phyloP scores from a whole-genome alignment of 2,888 invertebrate genomes.

The Keiferia lycopersicella region DNA sequence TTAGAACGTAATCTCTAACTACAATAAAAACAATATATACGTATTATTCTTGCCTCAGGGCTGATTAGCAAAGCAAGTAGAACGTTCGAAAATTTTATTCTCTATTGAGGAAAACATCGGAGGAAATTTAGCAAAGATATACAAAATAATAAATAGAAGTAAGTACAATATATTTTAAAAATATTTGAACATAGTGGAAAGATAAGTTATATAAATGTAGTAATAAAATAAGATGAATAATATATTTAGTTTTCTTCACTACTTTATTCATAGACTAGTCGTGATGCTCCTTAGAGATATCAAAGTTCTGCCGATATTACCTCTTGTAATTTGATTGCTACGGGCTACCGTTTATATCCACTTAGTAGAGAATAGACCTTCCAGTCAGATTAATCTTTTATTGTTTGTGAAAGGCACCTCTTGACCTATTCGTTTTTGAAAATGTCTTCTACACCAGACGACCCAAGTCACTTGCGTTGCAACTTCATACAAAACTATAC shows the following conservation, averaged over 20 bases:
- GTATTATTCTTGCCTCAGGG: not conserved
- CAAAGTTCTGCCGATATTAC: conserved; percentile 5
- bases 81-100: not conserved
- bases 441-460: too few species aligned
- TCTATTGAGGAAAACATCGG: not conserved
- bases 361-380: not conserved
- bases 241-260: not conserved
- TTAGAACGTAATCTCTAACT: not conserved
- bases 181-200: not conserved
- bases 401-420: not conserved
- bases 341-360: conserved; percentile 15
- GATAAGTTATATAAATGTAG: too few species aligned
- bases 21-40: not conserved
- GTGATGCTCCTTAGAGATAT: conserved; percentile 26
- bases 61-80: not conserved
- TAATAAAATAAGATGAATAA: not conserved
- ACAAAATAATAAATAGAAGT: too few species aligned
- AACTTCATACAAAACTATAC: too few species aligned
- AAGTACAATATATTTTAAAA: not conserved
- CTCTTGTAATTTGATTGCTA: conserved; percentile 25
- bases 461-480: too few species aligned
- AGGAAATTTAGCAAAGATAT: too few species aligned
- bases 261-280: conserved; percentile 9
- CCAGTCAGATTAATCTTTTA: not conserved
- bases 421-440: too few species aligned